A percentile compares a stretch with the other conserved stretches of the same genome.
Conservation (phyloP, 1,140 invertebrate genomes). For the Drosophila insularis region DNA sequence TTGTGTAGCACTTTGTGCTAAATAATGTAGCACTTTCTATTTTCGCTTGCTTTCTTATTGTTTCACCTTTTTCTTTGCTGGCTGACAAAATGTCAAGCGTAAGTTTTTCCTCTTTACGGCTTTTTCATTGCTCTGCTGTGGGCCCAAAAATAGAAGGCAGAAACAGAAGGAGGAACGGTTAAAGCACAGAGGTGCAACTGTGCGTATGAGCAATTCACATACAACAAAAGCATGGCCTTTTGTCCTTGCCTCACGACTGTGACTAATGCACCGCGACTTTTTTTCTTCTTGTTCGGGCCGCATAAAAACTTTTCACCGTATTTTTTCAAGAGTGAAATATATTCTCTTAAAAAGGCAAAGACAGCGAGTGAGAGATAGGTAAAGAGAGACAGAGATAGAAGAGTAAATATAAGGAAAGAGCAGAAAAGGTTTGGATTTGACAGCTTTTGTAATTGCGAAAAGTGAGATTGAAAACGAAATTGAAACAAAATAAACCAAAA, state of each 20-base stretch:
- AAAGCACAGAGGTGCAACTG: slow-evolving; percentile 55
- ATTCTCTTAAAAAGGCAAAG: slow-evolving; percentile 18
- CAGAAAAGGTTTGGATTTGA: slow-evolving; percentile 12
- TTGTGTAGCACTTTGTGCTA: slow-evolving; percentile 24
- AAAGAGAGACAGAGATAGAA: background rate
- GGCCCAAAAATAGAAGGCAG: slow-evolving; percentile 11
- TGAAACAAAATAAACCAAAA: background rate
- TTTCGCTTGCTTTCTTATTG: slow-evolving; percentile 22
- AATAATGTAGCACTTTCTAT: slow-evolving; percentile 11
- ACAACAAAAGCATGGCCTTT: slow-evolving; percentile 39
- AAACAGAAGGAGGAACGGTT: slow-evolving; percentile 22
- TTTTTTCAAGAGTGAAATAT: slow-evolving; percentile 56
- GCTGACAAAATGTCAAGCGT: slow-evolving; percentile 53
- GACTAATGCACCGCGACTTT: slow-evolving; percentile 68
- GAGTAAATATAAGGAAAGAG: background rate
- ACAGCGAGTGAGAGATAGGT: background rate
- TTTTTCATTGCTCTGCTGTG: slow-evolving; percentile 1
- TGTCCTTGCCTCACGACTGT: slow-evolving; percentile 64
- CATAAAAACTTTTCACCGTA: slow-evolving; percentile 39
- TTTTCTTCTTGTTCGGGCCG: slow-evolving; percentile 33
- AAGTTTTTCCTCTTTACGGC: slow-evolving; percentile 27
- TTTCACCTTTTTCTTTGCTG: slow-evolving; percentile 39
- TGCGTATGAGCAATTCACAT: slow-evolving; percentile 65
- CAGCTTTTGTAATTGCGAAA: slow-evolving; percentile 12
- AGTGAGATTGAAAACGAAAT: slow-evolving; percentile 3